Base-by-base conservation (phyloP, 2,888 invertebrate species). In the Ophioninae sp. region DNA sequence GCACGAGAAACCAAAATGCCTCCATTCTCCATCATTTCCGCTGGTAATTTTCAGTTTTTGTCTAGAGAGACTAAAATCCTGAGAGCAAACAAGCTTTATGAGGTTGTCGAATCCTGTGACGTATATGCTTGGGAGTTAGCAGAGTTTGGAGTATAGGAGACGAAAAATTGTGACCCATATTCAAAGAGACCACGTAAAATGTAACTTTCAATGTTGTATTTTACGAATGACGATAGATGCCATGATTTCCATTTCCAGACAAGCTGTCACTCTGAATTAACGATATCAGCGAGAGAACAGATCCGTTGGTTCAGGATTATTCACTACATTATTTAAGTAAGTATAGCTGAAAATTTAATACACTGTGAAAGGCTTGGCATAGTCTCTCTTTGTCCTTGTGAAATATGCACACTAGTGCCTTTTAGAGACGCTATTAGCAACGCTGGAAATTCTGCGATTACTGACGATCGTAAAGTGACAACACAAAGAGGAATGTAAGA, bases 121-220 rank as follows among this genome's bases (percentile, higher is more conserved):
- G 44, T 41, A 10, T n/a, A 37, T 41, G 17, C 39, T 75, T 39
- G 44, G 41, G 23, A 71, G 75, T 58, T 41, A 51, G 69, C 41
- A 30, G 69, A 76, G 58, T 22, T 81, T 81, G 17, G 13, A 44
- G 13, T 22, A 8, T 72, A 2, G 17, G 2, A 58, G 22, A 71
- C 64, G 81, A 69, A 44, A 64, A 75, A 30, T 20, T 20, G 64
- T 71, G 75, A 81, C 81, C 75, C 58, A 81, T 37, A 75, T 75
- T 41, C 37, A 23, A 13, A 63, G 41, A 56, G 22, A 68, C 61
- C 44, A 63, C 13, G n/a, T 5, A 39, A 74, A 22, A 69, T 71
- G 78, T 63, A 61, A 68, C 61, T 68, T 41, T n/a, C 51, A 51
- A 51, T 17, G 51, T 51, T 17, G 51, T 10, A 51, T 17, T 51